Base-by-base conservation (phyloP, 2,888 invertebrate species). In the Pardosa pseudoannulata region DNA sequence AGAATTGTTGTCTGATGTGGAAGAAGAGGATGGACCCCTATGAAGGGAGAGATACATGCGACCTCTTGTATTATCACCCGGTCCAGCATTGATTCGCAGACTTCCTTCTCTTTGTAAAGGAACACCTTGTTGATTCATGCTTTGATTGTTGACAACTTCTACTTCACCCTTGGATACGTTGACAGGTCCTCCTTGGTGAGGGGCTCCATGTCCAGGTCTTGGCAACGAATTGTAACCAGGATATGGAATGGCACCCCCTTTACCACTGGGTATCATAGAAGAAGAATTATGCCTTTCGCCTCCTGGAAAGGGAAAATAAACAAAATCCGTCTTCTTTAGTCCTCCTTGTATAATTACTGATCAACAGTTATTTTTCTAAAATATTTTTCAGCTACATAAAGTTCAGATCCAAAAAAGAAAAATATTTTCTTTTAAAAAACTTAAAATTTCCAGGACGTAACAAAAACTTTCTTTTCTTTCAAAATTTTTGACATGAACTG, bases 1-100 rank as follows among this genome's bases (percentile, higher is more conserved):
- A 9, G 89, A 89, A 36, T 89, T 88, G 64, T 89, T 89, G 62
- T 89, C 89, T 23, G 89, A 89, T 7, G 88, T 89, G 0, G 89
- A 88, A 9, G 89, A 88, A 7, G 89, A 89, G 16, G 89, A 89
- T 23, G 83, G 87, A 13, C 88, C 89, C n/a, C 89, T 50, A n/a
- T 88, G 83, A 16, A 89, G 75, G n/a, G 86, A 78, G 28, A 88
- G 65, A 29, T 80, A 88, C 80, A 88, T 74, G 6, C 88, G 80
- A 39, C 82, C 82, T 31, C 85, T 64, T 7, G 46, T 16, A 13
- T 32, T 41, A n/a, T 19, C 70, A 27, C 71, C 71, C 3, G 23
- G n/a, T 31, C 32, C 36, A 7, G 65, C 32, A 31, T 36, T 36
- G 16, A 31, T 27, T 29, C 80, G 56, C 29, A 73, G 9, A 29